Evolutionary conservation across 1,140 invertebrate genomes (phyloP), one percentile per base, ranked within the genome.

Genomic region (Dendroctonus ponderosae): DNA sequence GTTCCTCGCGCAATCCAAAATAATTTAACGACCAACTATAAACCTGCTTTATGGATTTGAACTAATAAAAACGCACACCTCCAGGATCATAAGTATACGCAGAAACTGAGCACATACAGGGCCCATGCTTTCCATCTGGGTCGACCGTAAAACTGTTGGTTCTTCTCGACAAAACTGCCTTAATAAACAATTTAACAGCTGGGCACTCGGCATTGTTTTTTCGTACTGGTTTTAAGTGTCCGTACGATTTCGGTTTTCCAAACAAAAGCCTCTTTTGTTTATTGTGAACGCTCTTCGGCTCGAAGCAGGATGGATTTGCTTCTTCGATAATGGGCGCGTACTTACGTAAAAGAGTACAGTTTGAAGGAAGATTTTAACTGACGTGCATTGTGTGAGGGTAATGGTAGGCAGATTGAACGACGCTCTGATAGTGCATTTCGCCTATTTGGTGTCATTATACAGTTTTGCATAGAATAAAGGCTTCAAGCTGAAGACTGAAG

Each of bases 181-280:
- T 51, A 51, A 51, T 51, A 51, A 51, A 51, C 49, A 15, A 51
- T 51, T 51, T 51, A 51, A 51, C 49, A 51, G 9, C 49, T 51
- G 26, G 49, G 49, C 49, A 51, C 9, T 51, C 49, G 11, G 14
- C 49, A 51, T 51, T 51, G 14, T 51, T 51, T 51, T 51, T 51
- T 51, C 14, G 7, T 15, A 12, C 7, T 15, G 11, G 7, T 15
- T 51, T 15, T 51, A 51, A 51, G 14, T 51, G 14, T 51, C 9
- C 7, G 49, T 51, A 51, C 49, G 49, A 51, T 15, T 51, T 51
- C 9, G 15, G 49, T 15, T 51, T 51, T 15, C 15, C 49, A 51
- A 51, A 51, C 49, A 51, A 51, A 51, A 51, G 49, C 9, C 49
- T 15, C 49, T 51, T 9, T 51, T 51, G 9, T 51, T 15, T 12